phyloP scores from a whole-genome alignment of 1,140 invertebrate genomes.

The Phymastichus coffea region DNA sequence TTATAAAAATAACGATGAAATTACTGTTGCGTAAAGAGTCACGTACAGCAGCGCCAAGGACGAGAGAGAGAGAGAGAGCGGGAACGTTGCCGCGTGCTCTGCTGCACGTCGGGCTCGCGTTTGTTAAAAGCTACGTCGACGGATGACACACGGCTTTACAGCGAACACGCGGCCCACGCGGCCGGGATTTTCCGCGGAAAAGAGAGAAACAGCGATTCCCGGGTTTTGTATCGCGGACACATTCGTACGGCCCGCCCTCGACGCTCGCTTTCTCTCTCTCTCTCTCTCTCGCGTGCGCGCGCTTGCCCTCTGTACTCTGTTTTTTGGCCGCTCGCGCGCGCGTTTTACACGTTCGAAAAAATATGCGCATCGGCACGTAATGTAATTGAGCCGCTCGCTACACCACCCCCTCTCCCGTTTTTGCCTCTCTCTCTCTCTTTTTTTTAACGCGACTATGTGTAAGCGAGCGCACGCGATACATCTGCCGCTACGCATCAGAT shows the following conservation, averaged over 20 bases:
- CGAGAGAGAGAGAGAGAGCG: too few species aligned
- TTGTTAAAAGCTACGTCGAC: slow-evolving; percentile 23
- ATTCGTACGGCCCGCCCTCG: background rate
- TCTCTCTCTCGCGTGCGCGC: background rate
- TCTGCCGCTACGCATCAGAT: background rate
- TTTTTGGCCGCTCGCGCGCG: background rate
- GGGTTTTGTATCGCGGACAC: background rate
- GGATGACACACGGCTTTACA: slow-evolving; percentile 27
- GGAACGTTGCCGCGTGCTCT: too few species aligned
- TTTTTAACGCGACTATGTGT: background rate
- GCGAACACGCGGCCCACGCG: background rate
- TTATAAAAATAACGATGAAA: slow-evolving; percentile 60
- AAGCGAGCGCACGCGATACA: background rate
- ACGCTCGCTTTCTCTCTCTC: background rate
- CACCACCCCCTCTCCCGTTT: too few species aligned
- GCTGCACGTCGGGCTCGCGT: background rate
- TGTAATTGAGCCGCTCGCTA: slow-evolving; percentile 34
- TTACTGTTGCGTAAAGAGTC: slow-evolving; percentile 55
- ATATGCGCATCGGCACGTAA: slow-evolving; percentile 49
- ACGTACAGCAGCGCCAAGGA: slow-evolving; percentile 44
- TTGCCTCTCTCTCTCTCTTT: background rate
- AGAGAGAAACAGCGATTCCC: background rate
- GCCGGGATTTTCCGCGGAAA: slow-evolving; percentile 15
- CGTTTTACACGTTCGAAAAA: slow-evolving; percentile 51
- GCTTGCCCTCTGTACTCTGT: background rate